phyloP scores from a whole-genome alignment of 2,888 invertebrate genomes.

The Melipona beecheii region DNA sequence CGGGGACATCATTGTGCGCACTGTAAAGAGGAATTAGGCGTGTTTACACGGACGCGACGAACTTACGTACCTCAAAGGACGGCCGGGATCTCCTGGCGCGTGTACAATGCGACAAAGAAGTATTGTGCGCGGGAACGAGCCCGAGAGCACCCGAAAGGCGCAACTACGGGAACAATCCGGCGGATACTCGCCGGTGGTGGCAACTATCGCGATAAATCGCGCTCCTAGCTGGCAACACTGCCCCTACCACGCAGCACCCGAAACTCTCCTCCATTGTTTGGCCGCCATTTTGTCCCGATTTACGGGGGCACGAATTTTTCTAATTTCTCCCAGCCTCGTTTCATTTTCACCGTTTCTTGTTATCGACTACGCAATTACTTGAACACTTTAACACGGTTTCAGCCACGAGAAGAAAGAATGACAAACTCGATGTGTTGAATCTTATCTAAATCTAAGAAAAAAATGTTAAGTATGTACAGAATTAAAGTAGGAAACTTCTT shows the following conservation, averaged over 20 bases:
- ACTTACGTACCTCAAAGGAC: conserved; percentile 6
- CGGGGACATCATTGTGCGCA: background rate
- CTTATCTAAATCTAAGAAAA: too few relatives aligned
- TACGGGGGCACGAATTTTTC: conserved; percentile 12
- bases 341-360: background rate
- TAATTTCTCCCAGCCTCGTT: background rate
- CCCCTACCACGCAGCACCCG: background rate
- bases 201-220: conserved; percentile 23
- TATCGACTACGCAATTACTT: too few relatives aligned
- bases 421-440: too few relatives aligned
- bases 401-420: too few relatives aligned
- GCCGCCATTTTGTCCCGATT: background rate
- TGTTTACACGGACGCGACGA: conserved; percentile 1
- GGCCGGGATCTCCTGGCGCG: background rate
- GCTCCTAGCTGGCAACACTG: background rate
- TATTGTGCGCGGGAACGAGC: background rate
- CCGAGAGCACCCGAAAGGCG: background rate
- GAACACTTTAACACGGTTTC: too few relatives aligned
- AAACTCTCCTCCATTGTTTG: conserved; percentile 13
- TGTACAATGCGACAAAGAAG: conserved; percentile 8
- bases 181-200: background rate
- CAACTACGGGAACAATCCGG: background rate
- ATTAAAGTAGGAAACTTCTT: too few relatives aligned
- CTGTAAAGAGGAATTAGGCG: background rate
- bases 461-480: too few relatives aligned